Conservation (phyloP, 2,797 vertebrate genomes). For the Chanos chanos region DNA sequence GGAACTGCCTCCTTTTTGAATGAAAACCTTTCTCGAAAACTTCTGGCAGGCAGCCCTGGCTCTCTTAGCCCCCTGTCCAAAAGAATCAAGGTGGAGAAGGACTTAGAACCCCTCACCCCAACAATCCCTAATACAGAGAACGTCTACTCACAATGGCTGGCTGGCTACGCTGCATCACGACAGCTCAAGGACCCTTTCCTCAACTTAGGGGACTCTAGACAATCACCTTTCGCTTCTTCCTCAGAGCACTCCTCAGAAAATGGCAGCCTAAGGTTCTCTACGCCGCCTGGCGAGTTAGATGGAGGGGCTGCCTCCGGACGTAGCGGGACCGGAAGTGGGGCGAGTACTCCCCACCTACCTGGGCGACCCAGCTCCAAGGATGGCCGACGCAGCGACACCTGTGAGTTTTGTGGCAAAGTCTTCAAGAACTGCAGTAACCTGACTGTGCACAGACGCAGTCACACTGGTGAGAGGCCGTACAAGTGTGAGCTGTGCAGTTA, state of each 20-base stretch:
- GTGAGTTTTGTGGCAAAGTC: slow-evolving; percentile 97
- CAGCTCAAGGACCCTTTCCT: slow-evolving; percentile 98
- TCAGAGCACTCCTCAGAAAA: slow-evolving; percentile 98
- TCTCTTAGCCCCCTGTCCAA: slow-evolving; percentile 92
- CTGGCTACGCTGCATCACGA: slow-evolving; percentile 91
- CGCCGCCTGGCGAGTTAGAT: slow-evolving; percentile 92
- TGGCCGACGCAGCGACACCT: slow-evolving; percentile 95
- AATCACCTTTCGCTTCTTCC: slow-evolving; percentile 97
- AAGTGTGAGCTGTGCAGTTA: slow-evolving; percentile 99
- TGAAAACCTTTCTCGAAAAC: slow-evolving; percentile 87
- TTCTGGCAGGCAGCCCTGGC: slow-evolving; percentile 85
- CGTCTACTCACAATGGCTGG: slow-evolving; percentile 96
- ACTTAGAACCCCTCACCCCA: slow-evolving; percentile 86
- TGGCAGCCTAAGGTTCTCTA: slow-evolving; percentile 97
- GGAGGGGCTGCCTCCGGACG: slow-evolving; percentile 88
- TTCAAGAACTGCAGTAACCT: slow-evolving; percentile 99
- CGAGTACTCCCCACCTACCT: slow-evolving; percentile 91
- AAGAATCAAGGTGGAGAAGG: slow-evolving; percentile 97
- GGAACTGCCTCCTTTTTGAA: slow-evolving; percentile 84
- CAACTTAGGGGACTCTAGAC: slow-evolving; percentile 94
- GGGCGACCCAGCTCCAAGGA: slow-evolving; percentile 96
- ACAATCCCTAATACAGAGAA: slow-evolving; percentile 95
- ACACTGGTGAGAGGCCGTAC: slow-evolving; percentile 97
- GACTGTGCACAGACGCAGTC: slow-evolving; percentile 97
- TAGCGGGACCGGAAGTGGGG: slow-evolving; percentile 94